Conservation (phyloP, 2,797 vertebrate genomes). For the Cirrhinus molitorella region DNA sequence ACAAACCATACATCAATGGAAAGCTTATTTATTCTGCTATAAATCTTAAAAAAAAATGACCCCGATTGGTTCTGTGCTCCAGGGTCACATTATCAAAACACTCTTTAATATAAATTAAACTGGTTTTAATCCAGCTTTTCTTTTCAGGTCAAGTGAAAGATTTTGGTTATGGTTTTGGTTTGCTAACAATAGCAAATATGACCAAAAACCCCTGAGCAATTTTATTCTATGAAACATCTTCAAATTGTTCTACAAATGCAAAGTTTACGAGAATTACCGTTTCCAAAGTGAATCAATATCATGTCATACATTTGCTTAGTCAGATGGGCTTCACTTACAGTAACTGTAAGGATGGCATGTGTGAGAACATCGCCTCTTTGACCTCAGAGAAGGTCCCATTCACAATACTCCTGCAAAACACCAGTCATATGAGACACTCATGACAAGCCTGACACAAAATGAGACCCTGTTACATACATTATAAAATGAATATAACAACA, state of each 20-base stretch:
- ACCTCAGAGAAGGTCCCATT: slow-evolving; percentile 96
- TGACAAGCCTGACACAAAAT: not conserved
- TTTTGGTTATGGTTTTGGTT: too few species aligned
- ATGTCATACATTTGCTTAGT: not conserved
- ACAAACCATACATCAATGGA: too few species aligned
- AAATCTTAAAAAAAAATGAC: too few species aligned
- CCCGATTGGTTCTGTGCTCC: too few species aligned
- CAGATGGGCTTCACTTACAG: slow-evolving; percentile 84
- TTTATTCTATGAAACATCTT: not conserved
- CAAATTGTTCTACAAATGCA: not conserved
- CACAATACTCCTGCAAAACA: slow-evolving; percentile 88
- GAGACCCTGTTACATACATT: not conserved
- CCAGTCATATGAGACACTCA: not conserved
- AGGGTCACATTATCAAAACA: too few species aligned
- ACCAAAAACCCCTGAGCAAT: not conserved
- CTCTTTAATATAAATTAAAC: not conserved
- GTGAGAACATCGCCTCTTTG: slow-evolving; percentile 96
- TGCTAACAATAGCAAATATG: not conserved
- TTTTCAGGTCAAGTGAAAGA: not conserved
- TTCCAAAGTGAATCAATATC: not conserved
- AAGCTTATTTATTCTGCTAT: too few species aligned
- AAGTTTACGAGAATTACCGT: not conserved
- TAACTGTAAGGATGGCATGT: slow-evolving; percentile 93
- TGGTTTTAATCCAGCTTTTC: not conserved
- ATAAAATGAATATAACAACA: not conserved